These are phyloP conservation scores for Chesias legatella DNA, from an alignment of 2,888 invertebrate genomes.

Conservation along the genomic window DNA sequence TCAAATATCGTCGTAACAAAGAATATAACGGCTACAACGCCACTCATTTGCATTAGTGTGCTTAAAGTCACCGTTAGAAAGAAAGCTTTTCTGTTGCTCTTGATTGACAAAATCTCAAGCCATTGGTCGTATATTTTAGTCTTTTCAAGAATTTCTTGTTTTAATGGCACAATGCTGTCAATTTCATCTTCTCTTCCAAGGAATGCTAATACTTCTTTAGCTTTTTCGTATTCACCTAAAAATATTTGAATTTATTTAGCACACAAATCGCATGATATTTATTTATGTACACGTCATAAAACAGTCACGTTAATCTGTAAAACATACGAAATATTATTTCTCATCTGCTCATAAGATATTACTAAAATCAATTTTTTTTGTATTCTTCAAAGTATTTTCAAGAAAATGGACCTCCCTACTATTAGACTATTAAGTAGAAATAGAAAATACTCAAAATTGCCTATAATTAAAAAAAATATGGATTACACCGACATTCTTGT, in stretches of 20 bases:
- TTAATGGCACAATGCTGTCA: slow-evolving; percentile 30
- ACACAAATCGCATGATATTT: too few relatives aligned
- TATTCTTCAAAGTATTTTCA: too few relatives aligned
- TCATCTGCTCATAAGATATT: too few relatives aligned
- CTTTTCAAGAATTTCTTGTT: slow-evolving; percentile 14
- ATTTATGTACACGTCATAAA: too few relatives aligned
- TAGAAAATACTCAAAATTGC: too few relatives aligned
- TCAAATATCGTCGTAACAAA: slow-evolving; percentile 46
- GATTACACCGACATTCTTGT: too few relatives aligned
- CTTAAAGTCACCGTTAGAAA: slow-evolving; percentile 38
- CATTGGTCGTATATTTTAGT: slow-evolving; percentile 7
- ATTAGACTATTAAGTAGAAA: too few relatives aligned
- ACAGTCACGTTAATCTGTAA: too few relatives aligned
- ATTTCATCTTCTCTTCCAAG: slow-evolving; percentile 21
- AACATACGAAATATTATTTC: too few relatives aligned
- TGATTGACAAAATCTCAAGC: slow-evolving; percentile 23
- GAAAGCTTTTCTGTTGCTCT: slow-evolving; percentile 40
- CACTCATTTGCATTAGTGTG: slow-evolving; percentile 41
- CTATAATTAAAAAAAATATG: too few relatives aligned
- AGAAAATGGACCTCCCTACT: too few relatives aligned
- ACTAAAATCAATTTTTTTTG: too few relatives aligned
- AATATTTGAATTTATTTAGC: slow-evolving; percentile 6
- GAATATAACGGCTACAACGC: slow-evolving; percentile 39
- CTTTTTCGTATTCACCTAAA: slow-evolving; percentile 38
- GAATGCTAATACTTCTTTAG: slow-evolving; percentile 23